Conservation (phyloP, 2,113 vertebrate species). For the Rallus limicola region DNA sequence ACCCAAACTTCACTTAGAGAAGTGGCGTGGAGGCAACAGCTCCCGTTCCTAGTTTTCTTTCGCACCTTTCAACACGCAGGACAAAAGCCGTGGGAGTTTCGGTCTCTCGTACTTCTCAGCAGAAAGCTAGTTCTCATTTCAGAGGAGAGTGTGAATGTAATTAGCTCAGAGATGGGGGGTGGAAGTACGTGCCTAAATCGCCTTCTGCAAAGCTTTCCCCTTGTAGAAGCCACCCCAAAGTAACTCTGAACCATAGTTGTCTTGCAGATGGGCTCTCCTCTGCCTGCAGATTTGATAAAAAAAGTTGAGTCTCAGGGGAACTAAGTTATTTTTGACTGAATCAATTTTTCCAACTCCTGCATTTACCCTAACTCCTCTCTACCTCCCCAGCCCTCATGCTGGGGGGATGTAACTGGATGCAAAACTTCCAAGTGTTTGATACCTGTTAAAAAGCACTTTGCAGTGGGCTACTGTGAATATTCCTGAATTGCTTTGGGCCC, state of each 20-base stretch:
- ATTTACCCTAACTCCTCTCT: neutral
- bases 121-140: neutral
- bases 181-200: neutral
- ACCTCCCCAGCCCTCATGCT: accelerated
- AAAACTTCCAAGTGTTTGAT: neutral
- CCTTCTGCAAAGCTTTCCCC: neutral
- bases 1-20: neutral
- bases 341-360: neutral
- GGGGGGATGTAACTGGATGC: neutral
- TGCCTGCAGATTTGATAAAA: neutral
- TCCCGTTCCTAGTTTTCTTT: neutral
- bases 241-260: neutral
- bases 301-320: neutral
- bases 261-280: neutral
- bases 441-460: neutral
- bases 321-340: neutral
- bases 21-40: neutral
- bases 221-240: neutral
- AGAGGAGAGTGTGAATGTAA: neutral
- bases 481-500: neutral
- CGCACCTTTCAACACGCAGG: neutral
- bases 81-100: neutral
- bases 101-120: neutral
- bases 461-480: accelerated
- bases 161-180: neutral